Conservation (phyloP, 2,888 invertebrate genomes). For the Phyllotreta cruciferae region DNA sequence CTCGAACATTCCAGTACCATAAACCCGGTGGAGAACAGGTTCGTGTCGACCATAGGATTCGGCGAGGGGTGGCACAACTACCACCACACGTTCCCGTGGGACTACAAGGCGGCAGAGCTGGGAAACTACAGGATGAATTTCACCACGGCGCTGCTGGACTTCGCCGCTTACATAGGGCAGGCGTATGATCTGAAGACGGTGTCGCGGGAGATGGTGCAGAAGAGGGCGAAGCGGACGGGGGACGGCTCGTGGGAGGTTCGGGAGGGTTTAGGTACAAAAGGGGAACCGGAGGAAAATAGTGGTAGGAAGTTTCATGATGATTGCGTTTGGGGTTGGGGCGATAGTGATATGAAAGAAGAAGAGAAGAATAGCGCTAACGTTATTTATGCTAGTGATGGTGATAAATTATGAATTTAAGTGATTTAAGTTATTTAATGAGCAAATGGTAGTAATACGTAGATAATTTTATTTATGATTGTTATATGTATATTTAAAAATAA, state of each 20-base stretch:
- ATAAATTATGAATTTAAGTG: too few relatives aligned
- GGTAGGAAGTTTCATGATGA: constrained; percentile 15
- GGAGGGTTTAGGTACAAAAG: constrained; percentile 64
- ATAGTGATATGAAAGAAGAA: constrained; percentile 67
- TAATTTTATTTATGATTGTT: too few relatives aligned
- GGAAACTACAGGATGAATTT: constrained; percentile 64
- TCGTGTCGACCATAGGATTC: constrained; percentile 75
- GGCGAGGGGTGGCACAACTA: constrained; percentile 90
- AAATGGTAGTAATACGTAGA: too few relatives aligned
- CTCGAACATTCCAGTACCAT: constrained; percentile 65
- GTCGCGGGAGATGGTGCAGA: constrained; percentile 64
- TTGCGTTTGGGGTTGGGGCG: constrained; percentile 64
- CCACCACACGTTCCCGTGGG: constrained; percentile 78
- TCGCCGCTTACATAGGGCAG: constrained; percentile 80
- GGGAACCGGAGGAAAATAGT: constrained; percentile 69
- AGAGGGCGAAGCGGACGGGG: constrained; percentile 66
- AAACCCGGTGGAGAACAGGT: constrained; percentile 74
- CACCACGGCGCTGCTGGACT: constrained; percentile 82
- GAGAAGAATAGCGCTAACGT: constrained; percentile 53
- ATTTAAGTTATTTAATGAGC: too few relatives aligned
- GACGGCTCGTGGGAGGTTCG: constrained; percentile 60
- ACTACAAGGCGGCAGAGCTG: constrained; percentile 65
- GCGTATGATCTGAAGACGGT: constrained; percentile 79
- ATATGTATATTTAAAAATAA: too few relatives aligned
- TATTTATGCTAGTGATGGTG: constrained; percentile 38